These are phyloP conservation scores for Emydoidea blandingii DNA, from an alignment of 2,797 vertebrate species.

Conservation along the genomic window DNA sequence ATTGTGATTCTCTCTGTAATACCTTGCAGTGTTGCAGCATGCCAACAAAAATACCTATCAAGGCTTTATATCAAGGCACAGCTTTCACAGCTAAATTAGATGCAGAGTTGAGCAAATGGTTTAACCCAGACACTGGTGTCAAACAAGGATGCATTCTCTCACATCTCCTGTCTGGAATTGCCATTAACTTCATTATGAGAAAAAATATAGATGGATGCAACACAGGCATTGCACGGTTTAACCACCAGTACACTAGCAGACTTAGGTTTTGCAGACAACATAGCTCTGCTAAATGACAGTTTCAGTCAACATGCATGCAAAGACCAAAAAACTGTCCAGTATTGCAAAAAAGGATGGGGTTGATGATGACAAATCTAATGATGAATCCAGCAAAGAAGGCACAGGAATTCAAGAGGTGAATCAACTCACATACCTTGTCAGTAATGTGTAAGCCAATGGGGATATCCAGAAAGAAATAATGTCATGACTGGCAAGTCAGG, in stretches of 20 bases:
- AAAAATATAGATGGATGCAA: background rate
- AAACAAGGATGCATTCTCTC: background rate
- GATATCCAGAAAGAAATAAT: background rate
- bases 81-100: background rate
- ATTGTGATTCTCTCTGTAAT: background rate
- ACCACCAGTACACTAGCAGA: background rate
- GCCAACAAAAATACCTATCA: background rate
- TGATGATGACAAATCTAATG: accelerated
- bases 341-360: background rate
- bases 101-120: background rate
- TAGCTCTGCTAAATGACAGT: background rate
- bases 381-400: background rate
- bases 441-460: background rate
- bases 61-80: background rate
- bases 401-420: background rate
- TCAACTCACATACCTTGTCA: background rate
- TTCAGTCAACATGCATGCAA: background rate
- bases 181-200: background rate
- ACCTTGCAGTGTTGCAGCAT: accelerated
- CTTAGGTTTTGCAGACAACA: background rate
- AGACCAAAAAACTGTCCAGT: background rate
- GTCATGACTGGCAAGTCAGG: background rate
- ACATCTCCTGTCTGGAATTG: background rate
- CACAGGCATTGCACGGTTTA: background rate
- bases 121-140: background rate